Evolutionary conservation across 2,888 invertebrate species (phyloP).

Genomic region (Drosophila subquinaria): DNA sequence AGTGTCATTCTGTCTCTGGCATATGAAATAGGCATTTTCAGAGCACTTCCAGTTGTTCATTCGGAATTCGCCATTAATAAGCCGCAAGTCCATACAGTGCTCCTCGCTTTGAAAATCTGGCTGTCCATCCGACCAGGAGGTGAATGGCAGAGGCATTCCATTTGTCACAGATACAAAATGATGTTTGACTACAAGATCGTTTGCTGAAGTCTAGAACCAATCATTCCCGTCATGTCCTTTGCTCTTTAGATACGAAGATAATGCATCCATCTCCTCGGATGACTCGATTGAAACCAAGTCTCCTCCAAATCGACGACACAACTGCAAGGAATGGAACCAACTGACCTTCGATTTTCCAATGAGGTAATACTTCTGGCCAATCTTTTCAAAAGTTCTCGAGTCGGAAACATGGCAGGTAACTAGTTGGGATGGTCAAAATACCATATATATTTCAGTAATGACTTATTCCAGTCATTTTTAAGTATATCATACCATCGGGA

Average conservation of each 20-base stretch:
- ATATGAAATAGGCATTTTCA: slow-evolving; percentile 1
- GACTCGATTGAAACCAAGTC: not conserved
- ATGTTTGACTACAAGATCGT: not conserved
- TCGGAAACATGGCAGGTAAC: not conserved
- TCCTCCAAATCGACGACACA: slow-evolving; percentile 16
- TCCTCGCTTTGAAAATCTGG: not conserved
- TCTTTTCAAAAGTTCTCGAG: not conserved
- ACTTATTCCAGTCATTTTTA: not conserved
- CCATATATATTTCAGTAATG: too few relatives aligned
- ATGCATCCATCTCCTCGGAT: slow-evolving; percentile 1
- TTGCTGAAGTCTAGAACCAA: slow-evolving; percentile 13
- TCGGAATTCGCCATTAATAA: not conserved
- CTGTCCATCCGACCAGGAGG: slow-evolving; percentile 6
- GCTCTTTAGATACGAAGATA: not conserved
- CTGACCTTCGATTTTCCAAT: not conserved
- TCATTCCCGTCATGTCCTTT: not conserved
- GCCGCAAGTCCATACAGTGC: slow-evolving; percentile 11
- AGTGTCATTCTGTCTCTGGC: not conserved
- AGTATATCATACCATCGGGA: not conserved
- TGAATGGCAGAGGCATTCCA: slow-evolving; percentile 2
- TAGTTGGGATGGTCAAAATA: not conserved
- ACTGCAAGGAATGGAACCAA: slow-evolving; percentile 1
- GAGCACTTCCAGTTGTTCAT: slow-evolving; percentile 10
- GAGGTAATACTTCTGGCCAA: slow-evolving; percentile 1
- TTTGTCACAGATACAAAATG: not conserved